Evolutionary conservation across 2,113 vertebrate genomes (phyloP), one percentile per base, ranked within the genome.

Genomic region (Scopus umbretta): DNA sequence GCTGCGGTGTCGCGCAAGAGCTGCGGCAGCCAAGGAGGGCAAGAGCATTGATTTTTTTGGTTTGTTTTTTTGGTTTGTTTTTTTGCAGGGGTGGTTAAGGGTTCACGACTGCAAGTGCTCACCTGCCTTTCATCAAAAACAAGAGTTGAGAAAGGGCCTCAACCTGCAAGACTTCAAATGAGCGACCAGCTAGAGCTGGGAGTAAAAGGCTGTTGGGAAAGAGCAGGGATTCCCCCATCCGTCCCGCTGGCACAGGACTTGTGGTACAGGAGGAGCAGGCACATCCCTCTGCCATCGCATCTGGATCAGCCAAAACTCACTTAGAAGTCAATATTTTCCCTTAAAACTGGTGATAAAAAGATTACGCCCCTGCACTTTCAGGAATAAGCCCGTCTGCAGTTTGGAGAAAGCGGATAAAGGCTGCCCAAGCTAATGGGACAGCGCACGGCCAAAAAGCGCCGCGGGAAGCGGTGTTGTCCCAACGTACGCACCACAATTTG

Each of bases 401-500:
- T 40, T 34, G 47, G 16, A 63, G 45, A 56, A 59, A 49, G 27
- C 0, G 0, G 13, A 26, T 18, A 13, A 66, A 70, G 19, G 43
- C 42, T 53, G 63, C 45, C 68, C 65, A 10, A 53, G 22, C 4
- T 55, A 12, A 58, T 3, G 8, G 3, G 26, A 50, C 23, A 65
- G 38, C 25, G 55, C 13, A 2, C 0, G 17, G 75, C 34, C 21
- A n/a, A 63, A 80, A 63, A 70, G 40, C 5, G 1, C 29, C 8
- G 53, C 22, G 42, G 71, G 25, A 42, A 49, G 7, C 4, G 1
- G 26, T 9, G 22, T 12, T 11, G 18, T 34, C 52, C 38, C 36
- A 20, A 16, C 0, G 1, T 4, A 52, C 2, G 0, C 16, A 29
- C 15, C 19, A 7, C 10, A 1, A 16, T 47, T 70, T 22, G 27